Evolutionary conservation across 2,113 vertebrate genomes (phyloP), one percentile per base, ranked within the genome.

Genomic region (Antechinus stuartii): DNA sequence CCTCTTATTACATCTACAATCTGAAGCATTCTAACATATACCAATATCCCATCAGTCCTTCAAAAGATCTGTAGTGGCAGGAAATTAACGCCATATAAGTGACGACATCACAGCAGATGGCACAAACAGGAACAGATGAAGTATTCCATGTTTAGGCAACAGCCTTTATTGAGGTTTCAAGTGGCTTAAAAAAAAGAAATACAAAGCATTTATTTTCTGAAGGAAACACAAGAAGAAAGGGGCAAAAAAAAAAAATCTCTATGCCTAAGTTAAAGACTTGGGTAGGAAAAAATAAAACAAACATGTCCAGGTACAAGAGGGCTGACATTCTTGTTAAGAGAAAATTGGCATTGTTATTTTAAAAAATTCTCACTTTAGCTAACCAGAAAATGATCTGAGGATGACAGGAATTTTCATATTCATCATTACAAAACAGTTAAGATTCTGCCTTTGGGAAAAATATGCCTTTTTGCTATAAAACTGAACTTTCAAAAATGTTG

Each of bases 81-180:
- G 98, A 98, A 99, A 99, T 98, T 98, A 98, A 98, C 97, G 98
- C 98, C 98, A 98, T 96, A 61, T 96, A 98, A 98, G 97, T 98
- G 98, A 98, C 92, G 98, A 98, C 97, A 98, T 98, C 98, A 98
- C 97, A 98, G 98, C 98, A 98, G 98, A 98, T 98, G 98, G 98
- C 98, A 98, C 98, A 97, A 97, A 98, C 42, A 96, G 97, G 98
- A 98, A 98, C 98, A 99, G 98, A 98, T 98, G 98, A 99, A 98
- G 95, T 98, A 98, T 98, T 98, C 98, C 98, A 95, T 98, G 98
- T 98, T 98, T 98, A 98, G 98, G 98, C 98, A 98, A 98, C 98
- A 98, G 98, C 98, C 98, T 99, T 99, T 99, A 99, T 97, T 98
- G 98, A 99, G 98, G 98, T 98, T 98, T 98, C 98, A 98, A 98